Base-by-base conservation (phyloP, 2,888 invertebrate genomes). In the Antheraea assamensis region DNA sequence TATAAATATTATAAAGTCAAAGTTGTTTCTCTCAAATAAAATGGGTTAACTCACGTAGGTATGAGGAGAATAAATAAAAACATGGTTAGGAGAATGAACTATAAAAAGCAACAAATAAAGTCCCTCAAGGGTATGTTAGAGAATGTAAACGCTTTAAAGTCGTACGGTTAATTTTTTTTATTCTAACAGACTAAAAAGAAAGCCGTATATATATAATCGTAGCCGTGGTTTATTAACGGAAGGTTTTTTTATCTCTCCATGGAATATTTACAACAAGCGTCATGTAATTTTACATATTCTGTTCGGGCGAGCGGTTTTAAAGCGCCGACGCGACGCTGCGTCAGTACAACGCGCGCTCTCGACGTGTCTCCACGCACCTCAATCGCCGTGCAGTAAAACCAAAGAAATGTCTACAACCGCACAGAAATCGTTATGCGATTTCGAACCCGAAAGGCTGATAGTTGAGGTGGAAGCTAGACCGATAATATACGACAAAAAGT, bases 401-500 rank as follows among this genome's bases (percentile, higher is more conserved):
- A 10, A 13, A 24, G 7, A 58, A 58, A 64, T 64, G 61, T 27
- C 61, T 2, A 17, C 61, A 30, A 30, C 61, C 17, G 19, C 61
- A 64, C 61, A 64, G 27, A 64, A 30, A 64, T 64, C 61, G 3
- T 21, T 30, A 17, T 64, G 61, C 17, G 61, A 64, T 15, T 64
- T 64, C 61, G 73, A 73, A 71, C 73, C 71, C 17, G 72, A 74
- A 71, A 19, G 49, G 0, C 47, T 75, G n/a, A 74, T 75, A 64
- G 42, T 55, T 27, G 70, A 74, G 24, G 73, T 74, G 3, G 75
- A 75, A 30, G 70, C 49, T 49, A 61, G 73, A 27, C 73, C 66
- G 49, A 21, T 75, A 19, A 49, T 75, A 19, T 75, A 74, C n/a
- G 71, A 64, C n/a, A 74, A 73, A 73, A 42, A 72, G 47, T 61